Percentiles rank a stretch among this genome's conserved stretches.
Conservation (phyloP, 2,888 invertebrate species). For the Fragum whitleyi region DNA sequence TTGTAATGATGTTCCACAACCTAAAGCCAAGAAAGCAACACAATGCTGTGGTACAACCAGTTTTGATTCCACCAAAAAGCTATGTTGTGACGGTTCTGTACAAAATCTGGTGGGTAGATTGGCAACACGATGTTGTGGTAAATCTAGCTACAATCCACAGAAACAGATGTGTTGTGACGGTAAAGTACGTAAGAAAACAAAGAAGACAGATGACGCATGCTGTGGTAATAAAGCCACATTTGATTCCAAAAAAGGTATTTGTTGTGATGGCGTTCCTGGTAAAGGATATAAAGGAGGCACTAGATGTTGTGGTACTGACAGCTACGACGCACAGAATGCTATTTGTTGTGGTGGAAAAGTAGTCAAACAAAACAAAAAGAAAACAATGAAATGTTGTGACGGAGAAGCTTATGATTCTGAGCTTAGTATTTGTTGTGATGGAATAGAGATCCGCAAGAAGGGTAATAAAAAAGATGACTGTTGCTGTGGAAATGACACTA, state of each 20-base stretch:
- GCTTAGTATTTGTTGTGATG: conserved; percentile 48
- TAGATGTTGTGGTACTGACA: conserved; percentile 43
- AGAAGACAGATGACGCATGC: conserved; percentile 36
- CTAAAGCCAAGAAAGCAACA: conserved; percentile 42
- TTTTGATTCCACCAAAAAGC: conserved; percentile 52
- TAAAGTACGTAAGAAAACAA: conserved; percentile 33
- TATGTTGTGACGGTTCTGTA: conserved; percentile 52
- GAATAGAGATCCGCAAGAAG: conserved; percentile 36
- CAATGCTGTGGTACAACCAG: conserved; percentile 58
- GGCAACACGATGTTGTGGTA: conserved; percentile 52
- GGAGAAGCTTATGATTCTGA: conserved; percentile 36
- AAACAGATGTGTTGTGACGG: conserved; percentile 41
- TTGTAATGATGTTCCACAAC: conserved; percentile 42
- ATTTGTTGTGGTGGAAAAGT: conserved; percentile 55
- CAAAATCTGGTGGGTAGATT: conserved; percentile 45
- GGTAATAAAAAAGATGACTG: conserved; percentile 43
- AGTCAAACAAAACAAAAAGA: conserved; percentile 30
- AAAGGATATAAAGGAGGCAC: conserved; percentile 42
- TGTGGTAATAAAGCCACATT: conserved; percentile 53
- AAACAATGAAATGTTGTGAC: conserved; percentile 35
- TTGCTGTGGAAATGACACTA: conserved; percentile 56
- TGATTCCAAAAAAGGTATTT: conserved; percentile 49
- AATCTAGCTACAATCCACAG: conserved; percentile 44
- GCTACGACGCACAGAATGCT: conserved; percentile 30
- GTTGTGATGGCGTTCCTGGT: conserved; percentile 50